These are phyloP conservation scores for Ochropleura plecta DNA, from an alignment of 2,888 invertebrate genomes.

Conservation along the genomic window DNA sequence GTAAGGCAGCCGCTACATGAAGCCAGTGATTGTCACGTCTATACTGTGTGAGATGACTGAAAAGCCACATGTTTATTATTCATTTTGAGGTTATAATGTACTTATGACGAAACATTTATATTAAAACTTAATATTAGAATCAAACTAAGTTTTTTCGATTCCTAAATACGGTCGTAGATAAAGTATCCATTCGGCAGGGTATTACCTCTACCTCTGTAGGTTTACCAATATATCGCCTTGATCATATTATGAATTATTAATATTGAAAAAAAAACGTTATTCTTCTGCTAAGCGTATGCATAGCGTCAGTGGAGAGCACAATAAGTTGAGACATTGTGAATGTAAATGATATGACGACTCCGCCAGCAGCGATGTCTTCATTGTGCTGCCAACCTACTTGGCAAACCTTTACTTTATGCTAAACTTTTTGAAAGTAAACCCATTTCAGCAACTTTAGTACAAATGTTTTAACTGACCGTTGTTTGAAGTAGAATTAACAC, in stretches of 20 bases:
- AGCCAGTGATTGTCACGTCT: constrained; percentile 17
- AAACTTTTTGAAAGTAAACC: constrained; percentile 74
- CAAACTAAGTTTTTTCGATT: constrained; percentile 11
- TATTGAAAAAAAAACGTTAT: constrained; percentile 60
- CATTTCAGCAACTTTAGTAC: constrained; percentile 64
- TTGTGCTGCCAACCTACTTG: constrained; percentile 83
- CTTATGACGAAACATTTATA: neutral
- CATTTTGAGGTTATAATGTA: constrained; percentile 1
- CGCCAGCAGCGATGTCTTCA: constrained; percentile 65
- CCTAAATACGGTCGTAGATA: neutral
- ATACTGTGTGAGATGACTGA: constrained; percentile 23
- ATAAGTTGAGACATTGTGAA: constrained; percentile 72
- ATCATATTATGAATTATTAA: constrained; percentile 65
- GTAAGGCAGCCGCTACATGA: neutral
- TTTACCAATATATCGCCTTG: constrained; percentile 20
- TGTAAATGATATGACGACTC: constrained; percentile 75
- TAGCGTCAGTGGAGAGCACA: constrained; percentile 61
- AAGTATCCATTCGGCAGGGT: neutral
- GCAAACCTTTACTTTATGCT: constrained; percentile 78
- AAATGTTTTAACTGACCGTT: constrained; percentile 60
- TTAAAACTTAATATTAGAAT: neutral
- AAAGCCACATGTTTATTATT: constrained; percentile 10
- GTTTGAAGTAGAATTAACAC: constrained; percentile 29
- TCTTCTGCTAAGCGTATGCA: constrained; percentile 62
- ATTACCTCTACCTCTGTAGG: constrained; percentile 6